Evolutionary conservation across 2,888 invertebrate genomes (phyloP).

Genomic region (Epirrhoe tristata): DNA sequence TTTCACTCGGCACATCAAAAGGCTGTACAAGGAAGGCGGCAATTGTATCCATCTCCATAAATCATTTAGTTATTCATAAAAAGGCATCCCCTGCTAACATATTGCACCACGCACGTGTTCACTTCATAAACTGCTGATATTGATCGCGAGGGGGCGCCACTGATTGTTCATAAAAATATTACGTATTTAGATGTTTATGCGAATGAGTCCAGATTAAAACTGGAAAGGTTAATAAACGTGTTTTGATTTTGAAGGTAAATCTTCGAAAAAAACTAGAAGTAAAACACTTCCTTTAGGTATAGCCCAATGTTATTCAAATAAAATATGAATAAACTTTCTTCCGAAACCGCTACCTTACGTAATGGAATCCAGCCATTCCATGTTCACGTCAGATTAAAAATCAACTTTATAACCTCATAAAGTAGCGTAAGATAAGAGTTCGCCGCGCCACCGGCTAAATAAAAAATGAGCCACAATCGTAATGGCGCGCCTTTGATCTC

Average conservation of each 20-base stretch:
- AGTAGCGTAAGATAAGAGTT: constrained; percentile 82
- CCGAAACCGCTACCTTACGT: constrained; percentile 37
- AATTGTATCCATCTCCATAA: constrained; percentile 66
- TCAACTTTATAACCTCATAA: constrained; percentile 85
- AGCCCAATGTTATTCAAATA: too few species aligned
- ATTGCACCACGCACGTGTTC: constrained; percentile 82
- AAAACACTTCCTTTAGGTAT: not conserved
- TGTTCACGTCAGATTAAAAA: constrained; percentile 81
- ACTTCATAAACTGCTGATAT: constrained; percentile 82
- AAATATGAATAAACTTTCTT: not conserved
- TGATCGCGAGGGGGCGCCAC: constrained; percentile 70
- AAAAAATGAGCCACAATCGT: constrained; percentile 85
- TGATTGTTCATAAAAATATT: constrained; percentile 76
- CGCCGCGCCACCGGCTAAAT: constrained; percentile 72
- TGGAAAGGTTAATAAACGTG: not conserved
- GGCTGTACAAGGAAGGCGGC: constrained; percentile 19
- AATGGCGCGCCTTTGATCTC: constrained; percentile 83
- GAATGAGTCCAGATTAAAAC: constrained; percentile 13
- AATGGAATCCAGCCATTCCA: constrained; percentile 67
- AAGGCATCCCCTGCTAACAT: constrained; percentile 75
- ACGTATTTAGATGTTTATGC: constrained; percentile 27
- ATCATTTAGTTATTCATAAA: constrained; percentile 84
- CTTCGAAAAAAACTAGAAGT: not conserved
- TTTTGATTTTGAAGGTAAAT: not conserved
- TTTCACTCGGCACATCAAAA: constrained; percentile 14